These are phyloP conservation scores for Anneissia japonica DNA, from an alignment of 35 echinoderm and acorn worm genomes.

Conservation along the genomic window DNA sequence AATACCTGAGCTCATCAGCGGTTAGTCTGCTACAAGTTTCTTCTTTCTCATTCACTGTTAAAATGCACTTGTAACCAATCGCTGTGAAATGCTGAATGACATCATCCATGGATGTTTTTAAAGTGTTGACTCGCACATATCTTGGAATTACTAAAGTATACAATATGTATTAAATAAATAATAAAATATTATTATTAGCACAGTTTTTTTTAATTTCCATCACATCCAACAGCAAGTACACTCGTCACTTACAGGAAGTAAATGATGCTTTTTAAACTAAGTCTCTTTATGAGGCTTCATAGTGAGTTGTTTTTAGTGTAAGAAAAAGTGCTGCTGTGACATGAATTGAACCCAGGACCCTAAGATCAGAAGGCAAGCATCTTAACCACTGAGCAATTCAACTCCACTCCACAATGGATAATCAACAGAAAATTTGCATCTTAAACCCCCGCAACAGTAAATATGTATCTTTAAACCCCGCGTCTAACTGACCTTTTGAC, in stretches of 20 bases:
- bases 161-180: not conserved
- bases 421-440: not conserved
- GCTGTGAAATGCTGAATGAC: slow-evolving; percentile 34
- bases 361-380: not conserved
- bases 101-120: slow-evolving; percentile 49
- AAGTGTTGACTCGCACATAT: slow-evolving; percentile 68
- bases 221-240: too few species aligned
- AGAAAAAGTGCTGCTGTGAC: not conserved
- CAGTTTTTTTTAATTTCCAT: too few species aligned
- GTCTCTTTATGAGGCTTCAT: too few species aligned
- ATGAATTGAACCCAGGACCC: not conserved
- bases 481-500: not conserved
- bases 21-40: not conserved
- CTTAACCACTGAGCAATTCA: not conserved
- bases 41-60: slow-evolving; percentile 39
- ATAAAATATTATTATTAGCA: not conserved
- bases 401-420: not conserved
- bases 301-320: not conserved
- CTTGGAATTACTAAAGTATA: slow-evolving; percentile 56
- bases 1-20: slow-evolving; percentile 21
- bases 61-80: slow-evolving; percentile 42
- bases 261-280: too few species aligned
- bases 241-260: too few species aligned
- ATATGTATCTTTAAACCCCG: not conserved
- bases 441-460: not conserved